phyloP scores from a whole-genome alignment of 1,140 invertebrate genomes.

The Drosophila melanica region DNA sequence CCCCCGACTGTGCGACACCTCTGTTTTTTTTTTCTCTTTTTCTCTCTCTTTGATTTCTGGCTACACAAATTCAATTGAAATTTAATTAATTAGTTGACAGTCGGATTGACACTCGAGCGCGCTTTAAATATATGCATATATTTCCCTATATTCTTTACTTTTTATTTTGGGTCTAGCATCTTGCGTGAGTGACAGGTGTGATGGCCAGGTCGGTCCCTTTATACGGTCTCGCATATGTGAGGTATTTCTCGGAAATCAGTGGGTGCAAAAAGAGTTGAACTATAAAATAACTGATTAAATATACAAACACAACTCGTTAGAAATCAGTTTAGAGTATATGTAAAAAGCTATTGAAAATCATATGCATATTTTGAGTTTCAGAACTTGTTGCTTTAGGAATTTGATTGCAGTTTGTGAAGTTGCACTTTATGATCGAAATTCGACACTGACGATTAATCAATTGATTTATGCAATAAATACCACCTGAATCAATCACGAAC shows the following conservation, averaged over 20 bases:
- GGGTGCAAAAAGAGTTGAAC: no score
- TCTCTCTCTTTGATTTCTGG: constrained; percentile 46
- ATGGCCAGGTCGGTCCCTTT: constrained; percentile 7
- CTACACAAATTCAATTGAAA: constrained; percentile 80
- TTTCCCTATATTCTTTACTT: neutral
- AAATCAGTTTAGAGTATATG: neutral
- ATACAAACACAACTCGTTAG: no score
- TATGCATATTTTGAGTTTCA: neutral
- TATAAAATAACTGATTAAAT: no score
- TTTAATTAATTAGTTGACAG: constrained; percentile 83
- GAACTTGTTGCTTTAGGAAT: neutral
- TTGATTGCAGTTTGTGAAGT: constrained; percentile 2
- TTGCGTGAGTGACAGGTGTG: constrained; percentile 61
- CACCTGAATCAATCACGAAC: constrained; percentile 67
- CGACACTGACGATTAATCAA: constrained; percentile 30
- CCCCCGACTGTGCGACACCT: constrained; percentile 69
- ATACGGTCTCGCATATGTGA: constrained; percentile 14
- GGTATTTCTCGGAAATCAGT: constrained; percentile 60
- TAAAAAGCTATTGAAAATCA: neutral
- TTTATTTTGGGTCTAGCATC: constrained; percentile 24
- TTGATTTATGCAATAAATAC: constrained; percentile 46
- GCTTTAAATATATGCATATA: constrained; percentile 46
- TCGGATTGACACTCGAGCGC: constrained; percentile 74
- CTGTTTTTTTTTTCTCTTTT: constrained; percentile 36
- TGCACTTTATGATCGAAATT: constrained; percentile 29